Conservation (phyloP, 2,797 vertebrate species). For the Ctenochaetus hawaiiensis region DNA sequence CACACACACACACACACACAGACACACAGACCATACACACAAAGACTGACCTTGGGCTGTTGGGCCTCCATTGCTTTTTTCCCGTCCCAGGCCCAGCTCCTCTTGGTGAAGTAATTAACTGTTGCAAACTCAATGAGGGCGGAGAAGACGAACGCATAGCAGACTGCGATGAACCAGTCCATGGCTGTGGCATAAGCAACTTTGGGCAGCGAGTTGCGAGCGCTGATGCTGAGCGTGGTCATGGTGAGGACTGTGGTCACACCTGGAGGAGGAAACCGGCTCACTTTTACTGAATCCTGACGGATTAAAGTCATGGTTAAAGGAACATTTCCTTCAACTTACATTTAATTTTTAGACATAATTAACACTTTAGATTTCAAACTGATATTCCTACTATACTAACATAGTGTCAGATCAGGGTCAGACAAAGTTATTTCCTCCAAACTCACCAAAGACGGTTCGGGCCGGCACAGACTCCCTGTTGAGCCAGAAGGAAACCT, state of each 20-base stretch:
- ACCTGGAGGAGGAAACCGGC: conserved; percentile 79
- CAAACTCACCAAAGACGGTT: conserved; percentile 95
- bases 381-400: too few species aligned
- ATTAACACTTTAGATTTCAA: neutral
- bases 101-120: conserved; percentile 99
- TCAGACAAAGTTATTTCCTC: neutral
- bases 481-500: conserved; percentile 99
- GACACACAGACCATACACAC: too few species aligned
- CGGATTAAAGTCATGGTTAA: too few species aligned
- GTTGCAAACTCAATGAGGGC: conserved; percentile 99
- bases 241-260: conserved; percentile 99
- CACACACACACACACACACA: too few species aligned
- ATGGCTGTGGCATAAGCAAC: conserved; percentile 99
- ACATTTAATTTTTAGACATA: neutral
- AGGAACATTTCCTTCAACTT: too few species aligned
- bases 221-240: conserved; percentile 99
- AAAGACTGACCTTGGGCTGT: too few species aligned
- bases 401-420: neutral
- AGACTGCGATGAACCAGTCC: conserved; percentile 99
- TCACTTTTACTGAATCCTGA: too few species aligned
- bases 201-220: conserved; percentile 99
- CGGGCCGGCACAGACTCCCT: conserved; percentile 97
- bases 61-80: conserved; percentile 85
- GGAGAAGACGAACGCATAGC: conserved; percentile 99
- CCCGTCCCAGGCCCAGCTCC: conserved; percentile 99